phyloP scores from a whole-genome alignment of 2,888 invertebrate genomes.

The Caenorhabditis sp. region DNA sequence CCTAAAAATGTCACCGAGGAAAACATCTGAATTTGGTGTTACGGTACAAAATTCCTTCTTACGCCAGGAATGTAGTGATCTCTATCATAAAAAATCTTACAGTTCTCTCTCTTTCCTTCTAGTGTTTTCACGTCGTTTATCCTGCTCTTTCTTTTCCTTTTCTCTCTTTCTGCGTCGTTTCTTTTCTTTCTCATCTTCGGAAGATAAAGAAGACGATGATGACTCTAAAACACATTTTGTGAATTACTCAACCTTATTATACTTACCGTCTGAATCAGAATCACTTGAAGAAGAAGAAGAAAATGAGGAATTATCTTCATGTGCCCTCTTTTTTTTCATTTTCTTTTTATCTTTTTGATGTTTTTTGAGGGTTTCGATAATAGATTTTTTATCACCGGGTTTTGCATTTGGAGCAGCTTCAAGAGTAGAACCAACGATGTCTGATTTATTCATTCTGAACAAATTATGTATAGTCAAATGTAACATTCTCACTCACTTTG shows the following conservation, averaged over 20 bases:
- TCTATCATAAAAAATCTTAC: conserved; percentile 1
- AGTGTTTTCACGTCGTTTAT: conserved; percentile 21
- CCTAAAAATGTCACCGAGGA: too few species aligned
- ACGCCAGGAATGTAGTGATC: too few species aligned
- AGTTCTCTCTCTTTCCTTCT: conserved; percentile 17
- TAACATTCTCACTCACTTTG: conserved; percentile 51
- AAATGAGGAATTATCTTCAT: conserved; percentile 11
- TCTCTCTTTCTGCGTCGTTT: conserved; percentile 11
- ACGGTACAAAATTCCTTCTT: too few species aligned
- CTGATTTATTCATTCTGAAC: conserved; percentile 61
- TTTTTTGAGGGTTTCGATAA: conserved; percentile 48
- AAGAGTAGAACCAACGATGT: conserved; percentile 53
- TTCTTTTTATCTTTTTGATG: conserved; percentile 33
- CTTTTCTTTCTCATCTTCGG: conserved; percentile 38
- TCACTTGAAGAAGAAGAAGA: conserved; percentile 26
- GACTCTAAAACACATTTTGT: conserved; percentile 6
- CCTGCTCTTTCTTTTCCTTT: conserved; percentile 24
- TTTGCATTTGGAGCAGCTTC: conserved; percentile 24
- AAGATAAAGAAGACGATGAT: conserved; percentile 10
- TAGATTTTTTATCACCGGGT: conserved; percentile 37
- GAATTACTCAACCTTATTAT: too few species aligned
- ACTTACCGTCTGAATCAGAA: conserved; percentile 15
- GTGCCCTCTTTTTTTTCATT: conserved; percentile 20
- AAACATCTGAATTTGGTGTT: too few species aligned
- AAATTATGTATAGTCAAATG: neutral